Percentiles rank a stretch among this genome's conserved stretches.
Conservation (phyloP, 64 coral and sea anemone genomes). For the Stylophora pistillata region DNA sequence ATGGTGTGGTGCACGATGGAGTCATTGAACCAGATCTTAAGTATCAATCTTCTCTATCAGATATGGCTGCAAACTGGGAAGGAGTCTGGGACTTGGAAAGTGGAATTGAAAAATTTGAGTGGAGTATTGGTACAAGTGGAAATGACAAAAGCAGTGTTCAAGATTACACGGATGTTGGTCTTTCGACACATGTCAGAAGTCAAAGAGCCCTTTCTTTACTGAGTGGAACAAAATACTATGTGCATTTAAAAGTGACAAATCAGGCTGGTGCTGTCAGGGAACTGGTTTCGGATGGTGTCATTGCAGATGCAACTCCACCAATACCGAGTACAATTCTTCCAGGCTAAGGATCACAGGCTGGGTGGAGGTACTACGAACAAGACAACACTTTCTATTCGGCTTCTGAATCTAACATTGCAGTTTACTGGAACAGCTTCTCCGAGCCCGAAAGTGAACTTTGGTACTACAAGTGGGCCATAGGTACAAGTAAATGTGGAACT, state of each 20-base stretch:
- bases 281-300: constrained; percentile 80
- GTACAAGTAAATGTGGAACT: constrained; percentile 80
- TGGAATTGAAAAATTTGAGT: constrained; percentile 75
- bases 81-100: constrained; percentile 93
- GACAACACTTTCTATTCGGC: constrained; percentile 60
- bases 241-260: constrained; percentile 73
- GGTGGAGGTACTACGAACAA: constrained; percentile 53
- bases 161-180: constrained; percentile 62
- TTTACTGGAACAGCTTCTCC: constrained; percentile 74
- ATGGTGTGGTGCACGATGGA: constrained; percentile 91
- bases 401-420: constrained; percentile 34
- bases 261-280: constrained; percentile 75
- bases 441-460: constrained; percentile 93
- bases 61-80: constrained; percentile 94
- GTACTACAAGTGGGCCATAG: constrained; percentile 98
- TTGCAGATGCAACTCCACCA: constrained; percentile 70
- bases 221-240: constrained; percentile 72
- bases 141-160: constrained; percentile 57
- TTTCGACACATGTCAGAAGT: constrained; percentile 88
- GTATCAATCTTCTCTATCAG: constrained; percentile 73
- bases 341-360: constrained; percentile 23
- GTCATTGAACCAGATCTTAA: constrained; percentile 86
- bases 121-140: constrained; percentile 68
- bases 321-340: constrained; percentile 51
- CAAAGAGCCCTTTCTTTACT: constrained; percentile 42